These are phyloP conservation scores for Eulemur macaco DNA, from an alignment of 2,113 vertebrate genomes.

Conservation along the genomic window DNA sequence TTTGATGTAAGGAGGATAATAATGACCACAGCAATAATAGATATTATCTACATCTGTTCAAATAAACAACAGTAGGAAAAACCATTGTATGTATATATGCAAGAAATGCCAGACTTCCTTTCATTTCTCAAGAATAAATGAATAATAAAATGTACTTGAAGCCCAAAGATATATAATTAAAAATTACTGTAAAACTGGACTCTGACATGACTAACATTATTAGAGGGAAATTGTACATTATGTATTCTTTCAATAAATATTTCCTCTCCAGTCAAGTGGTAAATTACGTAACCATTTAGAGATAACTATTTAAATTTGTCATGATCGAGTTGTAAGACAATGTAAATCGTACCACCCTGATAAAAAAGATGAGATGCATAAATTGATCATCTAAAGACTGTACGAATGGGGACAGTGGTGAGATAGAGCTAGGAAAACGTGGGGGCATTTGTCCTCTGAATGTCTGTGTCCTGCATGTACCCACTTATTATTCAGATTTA, in stretches of 20 bases:
- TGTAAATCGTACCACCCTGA: background rate
- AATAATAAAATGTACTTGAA: slow-evolving; percentile 64
- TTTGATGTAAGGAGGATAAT: background rate
- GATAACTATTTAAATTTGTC: background rate
- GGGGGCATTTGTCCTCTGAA: background rate
- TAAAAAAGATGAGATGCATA: background rate
- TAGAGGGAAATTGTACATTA: slow-evolving; percentile 28
- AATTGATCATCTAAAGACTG: background rate
- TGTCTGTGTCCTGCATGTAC: background rate
- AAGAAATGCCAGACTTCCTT: slow-evolving; percentile 42
- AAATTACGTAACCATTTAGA: slow-evolving; percentile 6
- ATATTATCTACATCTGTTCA: slow-evolving; percentile 54
- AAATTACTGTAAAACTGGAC: slow-evolving; percentile 51
- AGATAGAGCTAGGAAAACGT: background rate
- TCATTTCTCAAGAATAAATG: slow-evolving; percentile 68
- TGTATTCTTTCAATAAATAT: slow-evolving; percentile 17
- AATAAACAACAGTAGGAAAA: slow-evolving; percentile 18
- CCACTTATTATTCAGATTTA: background rate
- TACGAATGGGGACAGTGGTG: background rate
- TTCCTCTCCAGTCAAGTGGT: slow-evolving; percentile 22
- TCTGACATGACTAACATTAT: background rate
- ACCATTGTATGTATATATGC: background rate
- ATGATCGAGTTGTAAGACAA: background rate
- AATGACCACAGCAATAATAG: slow-evolving; percentile 5
- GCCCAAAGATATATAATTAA: slow-evolving; percentile 64